A percentile compares a stretch with the other conserved stretches of the same genome.
These are phyloP conservation scores for Leptoclinus maculatus DNA, from an alignment of 2,797 vertebrate species.

Conservation along the genomic window DNA sequence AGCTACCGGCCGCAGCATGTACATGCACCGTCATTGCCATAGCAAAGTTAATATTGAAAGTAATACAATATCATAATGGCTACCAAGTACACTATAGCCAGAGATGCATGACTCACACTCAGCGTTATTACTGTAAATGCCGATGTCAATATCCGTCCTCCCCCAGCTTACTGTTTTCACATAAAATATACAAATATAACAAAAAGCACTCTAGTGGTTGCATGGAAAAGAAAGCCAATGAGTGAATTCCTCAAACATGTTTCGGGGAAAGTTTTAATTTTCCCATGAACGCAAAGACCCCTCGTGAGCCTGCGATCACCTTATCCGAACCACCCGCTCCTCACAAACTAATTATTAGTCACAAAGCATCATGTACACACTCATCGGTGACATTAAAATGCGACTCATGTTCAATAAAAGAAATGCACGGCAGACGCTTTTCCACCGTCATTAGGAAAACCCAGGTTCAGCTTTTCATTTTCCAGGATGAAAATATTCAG, in stretches of 20 bases:
- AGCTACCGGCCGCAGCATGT: too few species aligned
- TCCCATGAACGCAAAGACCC: not conserved
- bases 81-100: not conserved
- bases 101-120: too few species aligned
- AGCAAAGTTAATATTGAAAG: too few species aligned
- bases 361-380: not conserved
- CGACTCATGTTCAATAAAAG: not conserved
- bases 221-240: not conserved
- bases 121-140: too few species aligned
- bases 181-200: too few species aligned
- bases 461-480: constrained; percentile 55
- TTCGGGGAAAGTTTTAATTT: not conserved
- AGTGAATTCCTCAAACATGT: not conserved
- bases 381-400: not conserved
- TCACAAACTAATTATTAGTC: not conserved
- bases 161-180: too few species aligned
- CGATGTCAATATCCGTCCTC: too few species aligned
- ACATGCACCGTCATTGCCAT: too few species aligned
- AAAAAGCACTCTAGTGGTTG: too few species aligned
- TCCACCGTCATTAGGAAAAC: constrained; percentile 45
- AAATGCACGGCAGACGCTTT: constrained; percentile 29
- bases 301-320: not conserved
- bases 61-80: too few species aligned
- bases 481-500: constrained; percentile 48
- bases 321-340: not conserved